Conservation (phyloP, 2,113 vertebrate species). For the Esox niger region DNA sequence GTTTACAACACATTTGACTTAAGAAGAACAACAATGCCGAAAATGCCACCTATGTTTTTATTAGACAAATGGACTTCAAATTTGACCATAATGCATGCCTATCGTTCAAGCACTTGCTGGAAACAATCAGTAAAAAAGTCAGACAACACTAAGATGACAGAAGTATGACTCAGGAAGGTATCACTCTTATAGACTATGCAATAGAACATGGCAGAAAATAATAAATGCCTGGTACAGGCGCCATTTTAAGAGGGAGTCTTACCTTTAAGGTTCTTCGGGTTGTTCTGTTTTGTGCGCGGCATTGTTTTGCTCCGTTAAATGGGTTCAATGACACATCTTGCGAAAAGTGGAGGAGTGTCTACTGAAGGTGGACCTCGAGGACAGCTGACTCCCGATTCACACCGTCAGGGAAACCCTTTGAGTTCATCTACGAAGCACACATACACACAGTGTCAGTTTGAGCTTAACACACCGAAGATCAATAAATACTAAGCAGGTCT, state of each 20-base stretch:
- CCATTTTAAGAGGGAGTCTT: constrained; percentile 37
- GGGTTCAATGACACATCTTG: constrained; percentile 65
- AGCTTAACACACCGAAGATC: constrained; percentile 26
- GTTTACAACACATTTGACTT: no score
- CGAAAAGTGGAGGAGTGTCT: constrained; percentile 17
- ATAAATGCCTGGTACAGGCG: no score
- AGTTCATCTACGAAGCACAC: constrained; percentile 44
- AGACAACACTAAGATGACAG: no score
- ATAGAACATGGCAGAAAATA: no score
- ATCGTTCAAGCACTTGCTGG: no score
- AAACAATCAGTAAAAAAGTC: no score
- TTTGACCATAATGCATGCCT: no score
- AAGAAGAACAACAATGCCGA: no score
- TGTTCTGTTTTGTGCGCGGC: constrained; percentile 98
- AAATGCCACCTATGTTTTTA: no score
- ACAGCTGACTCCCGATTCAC: constrained; percentile 21
- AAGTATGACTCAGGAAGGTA: no score
- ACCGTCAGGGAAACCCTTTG: constrained; percentile 5
- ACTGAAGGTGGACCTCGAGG: constrained; percentile 33
- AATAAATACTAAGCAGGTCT: constrained; percentile 21
- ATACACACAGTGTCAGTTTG: constrained; percentile 12
- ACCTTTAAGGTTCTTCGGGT: constrained; percentile 98
- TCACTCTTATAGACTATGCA: no score
- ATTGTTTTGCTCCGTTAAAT: constrained; percentile 74
- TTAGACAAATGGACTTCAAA: no score